Conservation (phyloP, 1,140 invertebrate species). For the Lanistes nyassanus region DNA sequence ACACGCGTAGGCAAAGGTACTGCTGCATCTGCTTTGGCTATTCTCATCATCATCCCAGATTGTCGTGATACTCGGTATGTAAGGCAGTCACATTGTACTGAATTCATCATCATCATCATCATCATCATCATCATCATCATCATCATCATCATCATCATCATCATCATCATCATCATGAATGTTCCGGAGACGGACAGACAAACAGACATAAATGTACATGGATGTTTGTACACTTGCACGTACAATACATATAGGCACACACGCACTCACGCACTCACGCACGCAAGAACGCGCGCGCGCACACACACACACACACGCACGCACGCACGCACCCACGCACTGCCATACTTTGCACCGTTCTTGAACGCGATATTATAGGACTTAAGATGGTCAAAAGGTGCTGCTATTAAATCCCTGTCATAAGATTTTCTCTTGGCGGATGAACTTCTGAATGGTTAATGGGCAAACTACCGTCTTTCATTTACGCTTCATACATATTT, state of each 20-base stretch:
- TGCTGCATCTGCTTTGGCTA: too few species aligned
- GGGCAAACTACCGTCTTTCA: not conserved
- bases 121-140: too few species aligned
- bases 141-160: too few species aligned
- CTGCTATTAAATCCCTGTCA: not conserved
- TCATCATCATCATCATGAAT: not conserved
- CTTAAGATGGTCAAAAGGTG: too few species aligned
- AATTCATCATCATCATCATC: not conserved
- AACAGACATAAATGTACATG: not conserved
- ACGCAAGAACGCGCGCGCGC: conserved; percentile 16
- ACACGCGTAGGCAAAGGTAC: too few species aligned
- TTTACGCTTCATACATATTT: not conserved
- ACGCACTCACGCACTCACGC: not conserved
- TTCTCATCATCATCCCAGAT: too few species aligned
- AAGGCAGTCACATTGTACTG: not conserved
- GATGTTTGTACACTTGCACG: not conserved
- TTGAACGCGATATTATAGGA: conserved; percentile 8
- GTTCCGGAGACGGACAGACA: not conserved
- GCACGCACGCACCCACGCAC: not conserved
- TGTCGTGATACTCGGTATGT: too few species aligned
- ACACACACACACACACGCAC: conserved; percentile 21
- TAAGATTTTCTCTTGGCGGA: not conserved
- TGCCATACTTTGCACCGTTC: not conserved
- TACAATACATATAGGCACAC: not conserved
- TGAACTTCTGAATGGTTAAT: not conserved